These are phyloP conservation scores for Sarcophaga carnaria DNA, from an alignment of 2,888 invertebrate species.

Conservation along the genomic window DNA sequence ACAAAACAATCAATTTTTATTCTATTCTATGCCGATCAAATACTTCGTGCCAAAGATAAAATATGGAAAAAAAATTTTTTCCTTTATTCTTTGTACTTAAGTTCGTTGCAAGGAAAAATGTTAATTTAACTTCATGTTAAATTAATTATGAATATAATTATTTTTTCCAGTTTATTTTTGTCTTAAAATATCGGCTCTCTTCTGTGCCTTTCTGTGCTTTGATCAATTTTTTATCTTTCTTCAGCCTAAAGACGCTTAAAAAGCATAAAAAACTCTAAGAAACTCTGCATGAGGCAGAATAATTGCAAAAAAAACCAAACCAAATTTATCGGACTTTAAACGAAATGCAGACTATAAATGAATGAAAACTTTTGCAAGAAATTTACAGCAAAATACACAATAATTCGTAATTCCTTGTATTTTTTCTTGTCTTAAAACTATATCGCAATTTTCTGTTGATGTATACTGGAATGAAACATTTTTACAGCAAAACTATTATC, in stretches of 20 bases:
- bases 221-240: constrained; percentile 34
- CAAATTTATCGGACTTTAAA: not conserved
- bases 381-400: not conserved
- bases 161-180: not conserved
- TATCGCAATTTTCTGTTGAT: too few species aligned
- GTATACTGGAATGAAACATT: too few species aligned
- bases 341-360: constrained; percentile 25
- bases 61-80: not conserved
- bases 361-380: not conserved
- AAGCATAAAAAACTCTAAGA: constrained; percentile 9
- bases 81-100: too few species aligned
- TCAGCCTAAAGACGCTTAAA: constrained; percentile 26
- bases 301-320: not conserved
- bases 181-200: too few species aligned
- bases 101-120: not conserved
- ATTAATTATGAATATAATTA: constrained; percentile 60
- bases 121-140: constrained; percentile 61
- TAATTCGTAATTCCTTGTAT: too few species aligned
- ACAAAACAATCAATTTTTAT: constrained; percentile 25
- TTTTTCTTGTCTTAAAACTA: too few species aligned
- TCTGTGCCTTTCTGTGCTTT: not conserved
- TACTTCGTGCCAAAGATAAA: not conserved
- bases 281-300: constrained; percentile 37
- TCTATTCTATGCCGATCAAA: constrained; percentile 6
- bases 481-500: too few species aligned